Conservation (phyloP, 1,140 invertebrate species). For the Zaprionus ornatus region DNA sequence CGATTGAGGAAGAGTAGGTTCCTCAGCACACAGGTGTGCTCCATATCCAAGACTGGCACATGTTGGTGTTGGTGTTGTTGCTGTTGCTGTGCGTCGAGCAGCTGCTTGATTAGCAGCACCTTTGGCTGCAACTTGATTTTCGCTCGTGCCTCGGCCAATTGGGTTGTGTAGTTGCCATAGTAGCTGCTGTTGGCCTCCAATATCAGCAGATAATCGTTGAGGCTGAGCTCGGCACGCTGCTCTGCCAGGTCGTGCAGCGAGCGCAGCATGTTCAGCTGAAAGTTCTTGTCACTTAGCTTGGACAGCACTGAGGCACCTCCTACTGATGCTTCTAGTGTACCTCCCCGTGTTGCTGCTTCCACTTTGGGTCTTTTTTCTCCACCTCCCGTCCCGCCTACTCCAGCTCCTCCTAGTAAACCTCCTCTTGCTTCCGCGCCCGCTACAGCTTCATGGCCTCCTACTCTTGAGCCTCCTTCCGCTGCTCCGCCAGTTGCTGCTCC, state of each 20-base stretch:
- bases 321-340: not conserved
- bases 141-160: slow-evolving; percentile 31
- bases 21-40: slow-evolving; percentile 58
- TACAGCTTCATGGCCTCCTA: too few relatives aligned
- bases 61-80: slow-evolving; percentile 13
- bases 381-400: too few relatives aligned
- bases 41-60: slow-evolving; percentile 25
- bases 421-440: too few relatives aligned
- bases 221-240: slow-evolving; percentile 38
- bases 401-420: too few relatives aligned
- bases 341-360: too few relatives aligned
- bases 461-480: not conserved
- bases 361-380: too few relatives aligned
- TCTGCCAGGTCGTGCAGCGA: slow-evolving; percentile 35
- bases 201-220: slow-evolving; percentile 53
- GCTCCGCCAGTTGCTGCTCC: not conserved
- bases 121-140: slow-evolving; percentile 46
- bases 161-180: slow-evolving; percentile 44
- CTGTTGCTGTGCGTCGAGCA: slow-evolving; percentile 46
- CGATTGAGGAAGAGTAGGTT: slow-evolving; percentile 67
- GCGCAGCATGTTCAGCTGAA: slow-evolving; percentile 58
- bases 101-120: slow-evolving; percentile 68
- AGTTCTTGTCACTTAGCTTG: slow-evolving; percentile 49
- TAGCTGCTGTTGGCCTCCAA: slow-evolving; percentile 24
- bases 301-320: not conserved